Evolutionary conservation across 1,140 invertebrate genomes (phyloP).

Genomic region (Brachionus manjavacas): DNA sequence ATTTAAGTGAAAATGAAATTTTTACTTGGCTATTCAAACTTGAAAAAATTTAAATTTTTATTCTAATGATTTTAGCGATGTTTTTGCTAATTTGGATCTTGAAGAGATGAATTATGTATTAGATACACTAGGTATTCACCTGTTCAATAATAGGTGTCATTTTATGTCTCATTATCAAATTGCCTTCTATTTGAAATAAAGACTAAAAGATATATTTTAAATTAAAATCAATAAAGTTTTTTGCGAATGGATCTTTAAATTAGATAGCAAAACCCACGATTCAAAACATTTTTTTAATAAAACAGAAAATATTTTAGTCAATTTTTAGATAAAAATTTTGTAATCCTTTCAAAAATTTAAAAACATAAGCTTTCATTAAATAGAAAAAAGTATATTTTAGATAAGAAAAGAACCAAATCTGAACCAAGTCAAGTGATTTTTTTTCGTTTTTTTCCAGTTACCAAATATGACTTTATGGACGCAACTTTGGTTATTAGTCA

Average conservation of each 20-base stretch:
- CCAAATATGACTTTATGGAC: constrained; percentile 38
- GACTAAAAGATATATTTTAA: background rate
- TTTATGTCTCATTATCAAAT: background rate
- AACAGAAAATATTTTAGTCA: background rate
- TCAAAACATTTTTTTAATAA: background rate
- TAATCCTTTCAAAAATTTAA: no score
- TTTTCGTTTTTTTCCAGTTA: background rate
- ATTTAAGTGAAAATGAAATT: background rate
- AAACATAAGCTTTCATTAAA: no score
- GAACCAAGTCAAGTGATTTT: background rate
- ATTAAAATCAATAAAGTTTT: background rate
- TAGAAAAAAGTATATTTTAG: background rate
- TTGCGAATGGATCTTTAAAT: background rate
- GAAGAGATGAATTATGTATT: constrained; percentile 4
- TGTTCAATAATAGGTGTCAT: background rate
- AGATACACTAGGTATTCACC: background rate
- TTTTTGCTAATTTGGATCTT: background rate
- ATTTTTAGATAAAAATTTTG: background rate
- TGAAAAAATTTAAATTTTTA: background rate
- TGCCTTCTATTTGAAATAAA: background rate
- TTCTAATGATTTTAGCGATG: background rate
- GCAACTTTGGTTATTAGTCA: constrained; percentile 46
- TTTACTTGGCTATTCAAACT: background rate
- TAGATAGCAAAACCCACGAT: background rate
- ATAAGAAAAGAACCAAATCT: background rate